Base-by-base conservation (phyloP, 1,140 invertebrate species). In the Sycobia sp. region DNA sequence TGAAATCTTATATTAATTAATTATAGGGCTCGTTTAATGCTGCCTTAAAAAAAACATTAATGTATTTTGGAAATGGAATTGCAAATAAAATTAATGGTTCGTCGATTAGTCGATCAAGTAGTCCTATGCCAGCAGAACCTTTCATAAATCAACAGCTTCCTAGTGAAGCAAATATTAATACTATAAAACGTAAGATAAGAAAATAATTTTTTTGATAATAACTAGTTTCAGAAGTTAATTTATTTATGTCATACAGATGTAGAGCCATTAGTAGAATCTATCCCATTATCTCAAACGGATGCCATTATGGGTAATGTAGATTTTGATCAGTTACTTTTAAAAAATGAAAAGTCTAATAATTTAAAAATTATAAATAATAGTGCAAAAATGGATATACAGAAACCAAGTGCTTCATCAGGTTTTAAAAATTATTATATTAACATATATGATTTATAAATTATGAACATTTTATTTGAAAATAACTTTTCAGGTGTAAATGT, bases 11-110 rank as follows among this genome's bases (percentile, higher is more conserved):
- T 41, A 41, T 29, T 36, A 1, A 34, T 60, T 59, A 14, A 43
- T 63, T 67, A 1, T 32, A 72, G 71, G 50, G 34, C 22, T 72
- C 71, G 10, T 62, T 61, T 16, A 67, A 65, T 32, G 51, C 41
- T 55, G 71, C 67, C 36, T 49, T 72, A 1, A 69, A 65, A 36
- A 67, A 67, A 51, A 63, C 62, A 41, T 34, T 73, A 0, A 36
- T 57, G 13, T 68, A 55, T 23, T 71, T 73, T 65, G 69, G 65
- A 39, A 44, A n/a, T 47, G 54, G 62, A 2, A 54, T 68, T 34
- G 2, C 9, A 34, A 56, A 27, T 29, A 59, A 58, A 65, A 29
- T 59, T 1, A 54, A 59, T 27, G 54, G 4, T 5, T 0, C n/a
- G 25, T 22, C 46, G 16, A n/a, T n/a, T n/a, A 58, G 3, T 56